Percentiles rank a stretch among this genome's conserved stretches.
These are phyloP conservation scores for Dasyornis broadbenti DNA, from an alignment of 2,113 vertebrate species.

Conservation along the genomic window DNA sequence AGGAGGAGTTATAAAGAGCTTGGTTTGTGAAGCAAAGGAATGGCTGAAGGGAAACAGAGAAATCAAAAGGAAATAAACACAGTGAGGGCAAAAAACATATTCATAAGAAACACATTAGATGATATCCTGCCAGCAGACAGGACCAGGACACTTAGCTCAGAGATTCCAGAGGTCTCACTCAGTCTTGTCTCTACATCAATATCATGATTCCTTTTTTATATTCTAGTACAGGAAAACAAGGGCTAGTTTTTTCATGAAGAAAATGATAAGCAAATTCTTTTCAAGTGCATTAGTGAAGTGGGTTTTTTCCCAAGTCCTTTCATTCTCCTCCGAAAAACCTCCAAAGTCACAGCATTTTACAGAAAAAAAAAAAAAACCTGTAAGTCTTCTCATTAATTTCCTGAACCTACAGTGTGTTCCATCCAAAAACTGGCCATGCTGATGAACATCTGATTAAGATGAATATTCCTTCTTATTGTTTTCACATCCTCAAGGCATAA, in stretches of 20 bases:
- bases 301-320: background rate
- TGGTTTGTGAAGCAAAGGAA: background rate
- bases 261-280: background rate
- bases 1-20: background rate
- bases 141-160: background rate
- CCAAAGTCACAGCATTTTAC: background rate
- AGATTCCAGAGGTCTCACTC: background rate
- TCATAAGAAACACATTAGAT: background rate
- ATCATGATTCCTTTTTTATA: background rate
- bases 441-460: background rate
- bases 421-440: background rate
- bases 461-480: background rate
- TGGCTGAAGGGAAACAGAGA: background rate
- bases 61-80: background rate
- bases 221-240: background rate
- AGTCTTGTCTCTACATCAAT: background rate
- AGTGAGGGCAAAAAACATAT: background rate
- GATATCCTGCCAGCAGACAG: background rate
- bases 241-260: background rate
- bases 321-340: background rate
- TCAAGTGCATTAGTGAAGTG: background rate
- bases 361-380: background rate
- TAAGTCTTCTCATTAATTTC: background rate
- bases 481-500: background rate
- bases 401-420: rapidly evolving